Conservation (phyloP, 2,888 invertebrate species). For the Acanthopleura granulata region DNA sequence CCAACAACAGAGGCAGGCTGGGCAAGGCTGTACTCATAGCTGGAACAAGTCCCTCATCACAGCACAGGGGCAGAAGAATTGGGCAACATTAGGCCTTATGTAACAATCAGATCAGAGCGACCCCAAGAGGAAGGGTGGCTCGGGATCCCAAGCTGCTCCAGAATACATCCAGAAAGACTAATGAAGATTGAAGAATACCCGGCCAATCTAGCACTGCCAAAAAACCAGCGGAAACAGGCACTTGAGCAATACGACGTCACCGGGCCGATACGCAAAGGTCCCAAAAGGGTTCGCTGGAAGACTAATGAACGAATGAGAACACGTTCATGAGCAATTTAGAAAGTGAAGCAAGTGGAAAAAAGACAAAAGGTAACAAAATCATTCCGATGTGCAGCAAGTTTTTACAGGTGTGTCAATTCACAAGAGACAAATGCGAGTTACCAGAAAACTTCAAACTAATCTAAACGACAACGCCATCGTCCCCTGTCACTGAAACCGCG, state of each 20-base stretch:
- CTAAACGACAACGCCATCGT: too few relatives aligned
- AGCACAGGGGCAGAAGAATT: not conserved
- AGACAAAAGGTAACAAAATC: constrained; percentile 16
- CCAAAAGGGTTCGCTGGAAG: not conserved
- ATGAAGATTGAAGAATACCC: constrained; percentile 12
- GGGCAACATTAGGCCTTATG: not conserved
- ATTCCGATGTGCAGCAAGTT: not conserved
- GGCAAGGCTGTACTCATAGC: too few relatives aligned
- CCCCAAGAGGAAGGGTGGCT: not conserved
- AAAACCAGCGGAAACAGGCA: not conserved
- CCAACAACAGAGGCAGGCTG: too few relatives aligned
- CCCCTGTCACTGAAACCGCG: too few relatives aligned
- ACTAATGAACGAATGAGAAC: constrained; percentile 7
- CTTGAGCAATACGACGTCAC: not conserved
- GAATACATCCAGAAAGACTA: not conserved
- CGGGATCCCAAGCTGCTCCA: too few relatives aligned
- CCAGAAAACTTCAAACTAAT: too few relatives aligned
- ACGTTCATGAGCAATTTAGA: not conserved
- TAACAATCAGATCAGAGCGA: not conserved
- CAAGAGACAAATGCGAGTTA: not conserved
- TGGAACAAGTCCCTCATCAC: not conserved
- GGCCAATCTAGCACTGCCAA: not conserved
- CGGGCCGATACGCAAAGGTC: not conserved
- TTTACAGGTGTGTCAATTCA: not conserved
- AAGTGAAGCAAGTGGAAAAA: not conserved